Percentiles rank a stretch among this genome's conserved stretches.
Conservation (phyloP, 92 coral and sea anemone genomes). For the Epizoanthus ramosus region DNA sequence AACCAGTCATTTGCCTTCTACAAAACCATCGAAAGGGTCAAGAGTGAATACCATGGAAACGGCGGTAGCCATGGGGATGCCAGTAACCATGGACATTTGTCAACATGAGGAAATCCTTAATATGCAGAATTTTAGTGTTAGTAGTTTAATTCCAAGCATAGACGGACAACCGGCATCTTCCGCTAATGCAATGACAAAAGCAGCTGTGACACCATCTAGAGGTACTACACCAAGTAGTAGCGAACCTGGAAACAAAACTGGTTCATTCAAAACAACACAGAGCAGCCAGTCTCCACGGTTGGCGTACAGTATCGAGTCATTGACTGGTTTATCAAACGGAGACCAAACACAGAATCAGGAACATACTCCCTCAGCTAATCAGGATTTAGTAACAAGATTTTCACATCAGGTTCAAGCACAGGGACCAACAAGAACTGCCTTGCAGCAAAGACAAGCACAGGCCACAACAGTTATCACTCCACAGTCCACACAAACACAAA, state of each 20-base stretch:
- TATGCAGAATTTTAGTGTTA: slow-evolving; percentile 71
- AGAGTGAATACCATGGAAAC: neutral
- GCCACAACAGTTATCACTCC: neutral
- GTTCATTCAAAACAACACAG: slow-evolving; percentile 23
- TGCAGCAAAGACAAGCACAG: neutral
- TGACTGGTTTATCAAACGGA: slow-evolving; percentile 64
- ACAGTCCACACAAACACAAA: slow-evolving; percentile 42
- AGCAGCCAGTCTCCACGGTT: slow-evolving; percentile 56
- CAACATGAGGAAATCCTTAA: slow-evolving; percentile 79
- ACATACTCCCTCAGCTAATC: neutral
- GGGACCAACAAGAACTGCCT: slow-evolving; percentile 1
- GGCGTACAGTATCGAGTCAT: slow-evolving; percentile 81
- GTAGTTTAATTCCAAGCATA: slow-evolving; percentile 73
- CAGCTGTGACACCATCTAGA: slow-evolving; percentile 34
- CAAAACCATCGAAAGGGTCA: slow-evolving; percentile 22
- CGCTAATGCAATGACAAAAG: slow-evolving; percentile 16
- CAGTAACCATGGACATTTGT: slow-evolving; percentile 58
- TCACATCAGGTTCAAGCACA: neutral
- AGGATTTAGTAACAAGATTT: neutral
- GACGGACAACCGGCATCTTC: slow-evolving; percentile 55
- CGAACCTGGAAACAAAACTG: slow-evolving; percentile 15
- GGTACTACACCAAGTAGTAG: neutral
- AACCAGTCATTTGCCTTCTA: neutral
- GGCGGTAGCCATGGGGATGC: neutral
- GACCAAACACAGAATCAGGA: slow-evolving; percentile 19